Base-by-base conservation (phyloP, 2,797 vertebrate species). In the Nannoperca obscura region DNA sequence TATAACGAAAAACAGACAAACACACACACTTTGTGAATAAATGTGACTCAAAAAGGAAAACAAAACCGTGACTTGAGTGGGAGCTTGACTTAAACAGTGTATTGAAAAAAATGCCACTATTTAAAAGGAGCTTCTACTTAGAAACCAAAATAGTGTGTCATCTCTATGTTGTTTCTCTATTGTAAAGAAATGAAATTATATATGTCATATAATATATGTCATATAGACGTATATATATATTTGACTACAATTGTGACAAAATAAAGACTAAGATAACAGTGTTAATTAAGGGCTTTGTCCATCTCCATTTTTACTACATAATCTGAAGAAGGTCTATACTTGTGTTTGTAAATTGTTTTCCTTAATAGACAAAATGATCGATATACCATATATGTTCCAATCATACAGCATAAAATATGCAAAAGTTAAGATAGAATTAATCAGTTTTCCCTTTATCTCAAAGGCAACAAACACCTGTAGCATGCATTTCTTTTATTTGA, bases 61-160 rank as follows among this genome's bases (percentile, higher is more conserved):
- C 82, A 81, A 91, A 92, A 90, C 73, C 71, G 83, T 88, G 86
- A 93, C 90, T 92, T 76, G 86, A 86, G 91, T 94, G 92, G 91
- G 90, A 92, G 94, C 91, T 92, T 94, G 92, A 95, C 91, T 92
- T 93, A 86, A 93, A 91, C 89, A 86, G 91, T 94, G 89, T 93
- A 91, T 76, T 90, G 86, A 89, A 91, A 90, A 91, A 88, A 90
- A 94, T 94, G 93, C 91, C 93, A 95, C 94, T 95, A 95, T 96
- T 95, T 95, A 96, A 95, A 95, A 91, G 92, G 93, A 95, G 94
- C 95, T 96, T 96, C 94, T 95, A 95, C 94, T 94, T 96, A 96
- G 95, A 95, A 96, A 96, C 95, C 95, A 96, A 96, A 94, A 96
- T 96, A 96, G 95, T 96, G 95, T 96, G 94, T 96, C 94, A 95